Evolutionary conservation across 2,888 invertebrate species (phyloP), one percentile per base, ranked within the genome.

Genomic region (Thera obeliscata): DNA sequence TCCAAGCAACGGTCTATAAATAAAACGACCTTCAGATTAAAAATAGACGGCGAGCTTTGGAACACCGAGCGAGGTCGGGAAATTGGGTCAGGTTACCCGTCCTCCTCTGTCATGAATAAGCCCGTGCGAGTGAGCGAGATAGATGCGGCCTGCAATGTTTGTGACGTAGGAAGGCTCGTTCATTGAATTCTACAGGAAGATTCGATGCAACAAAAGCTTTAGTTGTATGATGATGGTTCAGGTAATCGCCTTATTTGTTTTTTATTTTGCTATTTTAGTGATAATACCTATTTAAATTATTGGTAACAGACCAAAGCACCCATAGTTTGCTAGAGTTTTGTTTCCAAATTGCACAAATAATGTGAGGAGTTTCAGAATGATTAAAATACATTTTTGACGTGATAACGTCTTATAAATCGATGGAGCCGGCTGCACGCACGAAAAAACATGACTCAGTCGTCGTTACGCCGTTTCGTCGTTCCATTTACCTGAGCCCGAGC

Each of bases 21-120:
- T 93, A 93, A 22, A 86, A 87, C 91, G 93, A 93, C 93, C 93
- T 93, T 93, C 92, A 91, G 89, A 84, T 89, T 91, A 92, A 90
- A 93, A 93, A 93, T 93, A 93, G 93, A 93, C 83, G 85, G 82
- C 88, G 87, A 87, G 89, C 92, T 89, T 90, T 55, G 60, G 60
- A 69, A 84, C 84, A 68, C 87, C 86, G 83, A 86, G 81, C 88
- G 92, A 90, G 93, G 91, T 93, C 90, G 87, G 85, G 81, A 89
- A 93, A 92, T 89, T 93, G 81, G 93, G 93, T 93, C 93, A 93
- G 80, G 63, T 77, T 70, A 59, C 64, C 81, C 74, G 72, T 89
- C 90, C 78, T 86, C 70, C 74, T 90, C 86, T 55, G 78, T 61
- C 82, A 55, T 64, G 64, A 49, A 41, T 64, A 41, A 67, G 64